A percentile compares a stretch with the other conserved stretches of the same genome.
These are phyloP conservation scores for Chalcosyrphus nemorum DNA, from an alignment of 2,888 invertebrate genomes.

Conservation along the genomic window DNA sequence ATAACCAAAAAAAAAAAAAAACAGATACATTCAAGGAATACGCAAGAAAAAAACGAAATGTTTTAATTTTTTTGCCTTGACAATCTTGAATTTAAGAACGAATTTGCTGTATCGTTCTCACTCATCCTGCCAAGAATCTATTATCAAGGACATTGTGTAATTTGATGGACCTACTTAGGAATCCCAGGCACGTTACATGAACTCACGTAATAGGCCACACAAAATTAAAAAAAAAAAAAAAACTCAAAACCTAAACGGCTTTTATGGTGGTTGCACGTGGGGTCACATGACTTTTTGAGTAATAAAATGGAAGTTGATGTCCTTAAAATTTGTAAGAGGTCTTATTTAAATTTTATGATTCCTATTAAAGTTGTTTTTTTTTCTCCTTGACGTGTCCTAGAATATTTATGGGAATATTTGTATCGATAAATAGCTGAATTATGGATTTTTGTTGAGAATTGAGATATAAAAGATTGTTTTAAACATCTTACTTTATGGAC, in stretches of 20 bases:
- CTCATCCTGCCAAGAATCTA: neutral
- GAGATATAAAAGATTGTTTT: too few relatives aligned
- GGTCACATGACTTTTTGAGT: neutral
- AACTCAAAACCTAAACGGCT: neutral
- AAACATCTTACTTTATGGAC: too few relatives aligned
- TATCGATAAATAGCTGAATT: neutral
- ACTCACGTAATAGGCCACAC: conserved; percentile 16
- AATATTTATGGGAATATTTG: neutral
- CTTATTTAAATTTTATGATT: conserved; percentile 57
- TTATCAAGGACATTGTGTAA: conserved; percentile 54
- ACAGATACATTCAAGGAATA: neutral
- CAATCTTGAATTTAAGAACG: conserved; percentile 2
- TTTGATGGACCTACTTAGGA: conserved; percentile 53
- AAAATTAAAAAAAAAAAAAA: neutral
- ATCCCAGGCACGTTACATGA: conserved; percentile 35
- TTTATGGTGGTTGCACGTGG: neutral
- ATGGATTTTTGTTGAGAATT: too few relatives aligned
- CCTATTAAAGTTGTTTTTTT: conserved; percentile 14
- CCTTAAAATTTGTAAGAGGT: conserved; percentile 53
- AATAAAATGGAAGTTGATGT: conserved; percentile 31
- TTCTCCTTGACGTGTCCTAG: conserved; percentile 12
- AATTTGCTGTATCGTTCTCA: neutral
- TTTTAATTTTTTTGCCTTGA: conserved; percentile 17
- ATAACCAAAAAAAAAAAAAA: neutral
- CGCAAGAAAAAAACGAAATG: neutral